Conservation (phyloP, 2,113 vertebrate species). For the Stegostoma tigrinum region DNA sequence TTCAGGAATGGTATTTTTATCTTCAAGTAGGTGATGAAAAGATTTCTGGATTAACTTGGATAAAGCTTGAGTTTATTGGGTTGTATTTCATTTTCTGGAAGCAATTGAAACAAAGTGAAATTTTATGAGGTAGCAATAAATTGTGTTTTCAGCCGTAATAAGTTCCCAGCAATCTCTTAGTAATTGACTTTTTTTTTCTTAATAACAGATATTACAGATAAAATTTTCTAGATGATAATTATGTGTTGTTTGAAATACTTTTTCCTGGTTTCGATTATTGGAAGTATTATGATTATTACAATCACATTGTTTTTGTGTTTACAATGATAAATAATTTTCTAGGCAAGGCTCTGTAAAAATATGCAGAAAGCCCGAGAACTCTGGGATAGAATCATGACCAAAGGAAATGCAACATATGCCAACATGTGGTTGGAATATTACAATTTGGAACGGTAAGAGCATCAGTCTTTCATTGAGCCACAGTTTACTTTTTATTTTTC, state of each 20-base stretch:
- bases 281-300: neutral
- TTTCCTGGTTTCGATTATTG: neutral
- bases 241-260: neutral
- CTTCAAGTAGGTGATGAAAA: neutral
- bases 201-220: neutral
- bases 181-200: neutral
- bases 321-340: neutral
- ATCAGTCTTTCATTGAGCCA: neutral
- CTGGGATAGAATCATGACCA: constrained; percentile 96
- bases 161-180: neutral
- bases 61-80: neutral
- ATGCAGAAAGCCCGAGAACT: constrained; percentile 95
- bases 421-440: constrained; percentile 99
- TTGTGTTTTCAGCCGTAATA: neutral
- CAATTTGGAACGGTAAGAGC: constrained; percentile 78
- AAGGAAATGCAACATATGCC: constrained; percentile 91
- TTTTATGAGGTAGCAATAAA: neutral
- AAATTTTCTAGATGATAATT: neutral
- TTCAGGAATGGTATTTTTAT: neutral
- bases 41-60: neutral
- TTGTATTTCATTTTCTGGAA: neutral
- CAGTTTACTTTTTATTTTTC: neutral
- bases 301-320: neutral
- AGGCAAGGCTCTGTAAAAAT: constrained; percentile 90
- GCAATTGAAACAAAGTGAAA: neutral